Percentiles rank a stretch among this genome's conserved stretches.
These are phyloP conservation scores for Poeciliopsis gracilis DNA, from an alignment of 2,797 vertebrate genomes.

Conservation along the genomic window DNA sequence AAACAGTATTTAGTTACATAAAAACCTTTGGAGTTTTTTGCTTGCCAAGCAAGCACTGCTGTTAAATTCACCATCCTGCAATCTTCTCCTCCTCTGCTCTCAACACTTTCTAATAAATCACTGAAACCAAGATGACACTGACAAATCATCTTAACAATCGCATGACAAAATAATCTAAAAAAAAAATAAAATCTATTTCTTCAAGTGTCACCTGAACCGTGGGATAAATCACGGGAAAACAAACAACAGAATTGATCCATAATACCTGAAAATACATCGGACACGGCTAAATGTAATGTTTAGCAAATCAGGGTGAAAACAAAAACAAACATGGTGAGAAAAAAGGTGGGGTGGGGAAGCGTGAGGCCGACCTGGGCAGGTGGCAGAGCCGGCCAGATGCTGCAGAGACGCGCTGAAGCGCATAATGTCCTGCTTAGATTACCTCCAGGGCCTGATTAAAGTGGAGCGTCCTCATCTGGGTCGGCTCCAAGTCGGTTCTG, in stretches of 20 bases:
- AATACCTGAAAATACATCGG: constrained; percentile 35
- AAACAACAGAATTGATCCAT: constrained; percentile 40
- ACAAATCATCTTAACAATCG: constrained; percentile 23
- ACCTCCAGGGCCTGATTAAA: constrained; percentile 72
- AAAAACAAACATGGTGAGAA: constrained; percentile 38
- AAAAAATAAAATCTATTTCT: constrained; percentile 1
- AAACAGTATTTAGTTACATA: neutral
- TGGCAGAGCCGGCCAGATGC: constrained; percentile 65
- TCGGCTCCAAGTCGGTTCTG: constrained; percentile 58
- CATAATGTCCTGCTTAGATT: constrained; percentile 71
- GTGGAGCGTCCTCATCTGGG: constrained; percentile 66
- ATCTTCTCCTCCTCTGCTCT: neutral
- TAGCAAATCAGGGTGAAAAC: constrained; percentile 27
- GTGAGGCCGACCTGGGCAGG: constrained; percentile 56
- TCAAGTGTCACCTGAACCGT: constrained; percentile 12
- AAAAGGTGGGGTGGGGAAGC: constrained; percentile 35
- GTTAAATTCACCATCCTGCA: neutral
- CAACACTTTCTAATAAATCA: constrained; percentile 25
- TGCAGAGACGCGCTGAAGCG: constrained; percentile 57
- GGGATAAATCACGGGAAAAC: constrained; percentile 23
- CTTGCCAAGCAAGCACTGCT: neutral
- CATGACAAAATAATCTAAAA: constrained; percentile 10
- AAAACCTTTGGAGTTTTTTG: neutral
- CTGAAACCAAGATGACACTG: constrained; percentile 21
- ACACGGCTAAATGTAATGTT: constrained; percentile 49